These are phyloP conservation scores for Chroicocephalus ridibundus DNA, from an alignment of 2,113 vertebrate genomes.

Conservation along the genomic window DNA sequence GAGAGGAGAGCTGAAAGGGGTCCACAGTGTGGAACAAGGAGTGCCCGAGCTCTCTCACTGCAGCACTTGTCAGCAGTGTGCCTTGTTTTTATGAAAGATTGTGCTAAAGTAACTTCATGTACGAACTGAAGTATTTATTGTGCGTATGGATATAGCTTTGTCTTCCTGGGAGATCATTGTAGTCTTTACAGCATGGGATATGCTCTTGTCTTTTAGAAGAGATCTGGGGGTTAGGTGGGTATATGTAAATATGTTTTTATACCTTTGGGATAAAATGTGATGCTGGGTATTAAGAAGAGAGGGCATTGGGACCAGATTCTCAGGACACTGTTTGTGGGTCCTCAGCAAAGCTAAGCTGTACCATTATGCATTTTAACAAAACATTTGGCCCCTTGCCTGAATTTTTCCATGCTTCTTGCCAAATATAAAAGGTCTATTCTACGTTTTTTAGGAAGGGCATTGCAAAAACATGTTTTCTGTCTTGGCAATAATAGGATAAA, in stretches of 20 bases:
- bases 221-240: neutral
- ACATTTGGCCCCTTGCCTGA: conserved; percentile 25
- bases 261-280: neutral
- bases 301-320: neutral
- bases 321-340: neutral
- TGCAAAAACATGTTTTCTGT: conserved; percentile 37
- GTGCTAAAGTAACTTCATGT: neutral
- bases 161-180: neutral
- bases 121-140: neutral
- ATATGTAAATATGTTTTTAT: neutral
- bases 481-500: conserved; percentile 26
- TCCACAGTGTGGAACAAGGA: neutral
- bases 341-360: neutral
- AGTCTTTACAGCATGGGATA: neutral
- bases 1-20: neutral
- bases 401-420: conserved; percentile 54
- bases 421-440: conserved; percentile 31
- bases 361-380: neutral
- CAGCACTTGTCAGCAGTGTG: neutral
- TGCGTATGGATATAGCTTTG: neutral
- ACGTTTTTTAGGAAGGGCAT: conserved; percentile 11
- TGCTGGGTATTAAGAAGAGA: neutral
- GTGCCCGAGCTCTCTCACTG: neutral
- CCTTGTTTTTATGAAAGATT: neutral
- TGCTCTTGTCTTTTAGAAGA: neutral